These are phyloP conservation scores for Buathra laborator DNA, from an alignment of 2,888 invertebrate genomes.

Conservation along the genomic window DNA sequence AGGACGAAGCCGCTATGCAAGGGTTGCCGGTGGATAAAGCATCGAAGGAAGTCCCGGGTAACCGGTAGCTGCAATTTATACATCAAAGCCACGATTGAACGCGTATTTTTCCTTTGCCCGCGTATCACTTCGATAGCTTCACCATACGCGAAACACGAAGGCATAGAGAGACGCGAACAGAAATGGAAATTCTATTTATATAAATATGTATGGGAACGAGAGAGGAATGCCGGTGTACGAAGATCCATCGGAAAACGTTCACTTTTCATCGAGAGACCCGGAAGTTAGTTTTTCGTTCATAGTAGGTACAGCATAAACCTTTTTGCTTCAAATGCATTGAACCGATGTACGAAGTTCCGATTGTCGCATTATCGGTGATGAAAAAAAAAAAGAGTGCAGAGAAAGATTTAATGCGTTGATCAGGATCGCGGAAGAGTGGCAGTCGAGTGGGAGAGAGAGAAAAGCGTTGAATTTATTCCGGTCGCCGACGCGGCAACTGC, in stretches of 20 bases:
- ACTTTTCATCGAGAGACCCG: not conserved
- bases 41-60: slow-evolving; percentile 7
- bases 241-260: slow-evolving; percentile 3
- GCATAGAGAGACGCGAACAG: not conserved
- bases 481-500: slow-evolving; percentile 49
- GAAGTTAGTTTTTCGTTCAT: not conserved
- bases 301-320: not conserved
- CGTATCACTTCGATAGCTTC: not conserved
- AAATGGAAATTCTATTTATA: slow-evolving; percentile 29
- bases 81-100: slow-evolving; percentile 78
- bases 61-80: slow-evolving; percentile 73
- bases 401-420: slow-evolving; percentile 23
- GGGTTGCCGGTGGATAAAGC: not conserved
- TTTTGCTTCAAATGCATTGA: not conserved
- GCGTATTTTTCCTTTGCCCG: slow-evolving; percentile 48
- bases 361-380: slow-evolving; percentile 35
- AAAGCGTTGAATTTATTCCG: slow-evolving; percentile 54
- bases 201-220: slow-evolving; percentile 3
- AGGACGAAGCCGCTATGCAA: not conserved
- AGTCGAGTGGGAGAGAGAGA: slow-evolving; percentile 25
- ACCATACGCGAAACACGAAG: too few relatives aligned
- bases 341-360: not conserved
- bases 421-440: slow-evolving; percentile 32
- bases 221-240: not conserved
- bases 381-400: not conserved